Percentiles rank a stretch among this genome's conserved stretches.
Evolutionary conservation across 2,888 invertebrate genomes (phyloP).

Genomic region (Nasonia oneida): DNA sequence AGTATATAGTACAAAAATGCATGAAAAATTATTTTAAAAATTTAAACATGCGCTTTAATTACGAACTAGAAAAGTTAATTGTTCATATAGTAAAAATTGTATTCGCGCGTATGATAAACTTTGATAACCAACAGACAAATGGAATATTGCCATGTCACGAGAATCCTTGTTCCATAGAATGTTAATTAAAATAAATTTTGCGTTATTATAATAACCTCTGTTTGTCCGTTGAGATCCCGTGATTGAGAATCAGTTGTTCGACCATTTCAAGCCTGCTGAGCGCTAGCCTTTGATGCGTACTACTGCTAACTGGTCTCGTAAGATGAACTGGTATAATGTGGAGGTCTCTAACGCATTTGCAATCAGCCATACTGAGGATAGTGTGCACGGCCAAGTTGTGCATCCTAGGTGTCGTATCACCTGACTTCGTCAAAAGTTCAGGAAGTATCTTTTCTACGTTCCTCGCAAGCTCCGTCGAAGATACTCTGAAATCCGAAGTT

Average conservation of each 20-base stretch:
- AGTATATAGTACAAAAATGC: no score
- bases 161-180: no score
- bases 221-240: slow-evolving; percentile 92
- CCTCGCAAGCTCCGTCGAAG: slow-evolving; percentile 89
- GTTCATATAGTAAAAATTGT: no score
- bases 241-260: slow-evolving; percentile 90
- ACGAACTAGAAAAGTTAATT: no score
- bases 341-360: slow-evolving; percentile 89
- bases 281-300: slow-evolving; percentile 92
- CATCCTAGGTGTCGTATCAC: slow-evolving; percentile 92
- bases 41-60: no score
- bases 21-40: no score
- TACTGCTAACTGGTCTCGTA: slow-evolving; percentile 90
- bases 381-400: slow-evolving; percentile 94
- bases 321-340: slow-evolving; percentile 91
- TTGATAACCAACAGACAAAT: no score
- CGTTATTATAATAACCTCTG: slow-evolving; percentile 83
- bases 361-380: slow-evolving; percentile 91
- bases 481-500: slow-evolving; percentile 83
- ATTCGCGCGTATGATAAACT: no score
- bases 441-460: slow-evolving; percentile 92
- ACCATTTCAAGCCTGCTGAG: slow-evolving; percentile 93
- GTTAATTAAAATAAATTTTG: not conserved
- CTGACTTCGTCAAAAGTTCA: slow-evolving; percentile 91
- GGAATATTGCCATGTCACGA: no score